These are phyloP conservation scores for Gastracanthus pulcherrimus DNA, from an alignment of 2,888 invertebrate species.

Conservation along the genomic window DNA sequence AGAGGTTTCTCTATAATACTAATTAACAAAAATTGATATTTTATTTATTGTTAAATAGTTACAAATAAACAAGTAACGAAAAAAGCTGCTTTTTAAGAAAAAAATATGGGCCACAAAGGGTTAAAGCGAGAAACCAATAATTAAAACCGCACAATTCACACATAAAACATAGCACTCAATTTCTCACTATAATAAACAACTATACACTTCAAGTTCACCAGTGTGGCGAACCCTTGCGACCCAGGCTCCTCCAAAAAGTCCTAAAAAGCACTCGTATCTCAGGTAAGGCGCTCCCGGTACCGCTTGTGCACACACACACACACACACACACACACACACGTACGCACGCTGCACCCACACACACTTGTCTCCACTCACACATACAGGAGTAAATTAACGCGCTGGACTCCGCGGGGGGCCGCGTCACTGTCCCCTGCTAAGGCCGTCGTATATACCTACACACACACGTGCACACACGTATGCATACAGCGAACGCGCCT, in stretches of 20 bases:
- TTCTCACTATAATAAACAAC: too few relatives aligned
- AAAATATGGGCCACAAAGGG: too few relatives aligned
- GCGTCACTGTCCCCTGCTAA: conserved; percentile 72
- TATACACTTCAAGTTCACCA: background rate
- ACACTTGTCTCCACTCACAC: background rate
- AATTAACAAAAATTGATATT: too few relatives aligned
- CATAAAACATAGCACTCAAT: too few relatives aligned
- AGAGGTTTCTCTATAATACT: too few relatives aligned
- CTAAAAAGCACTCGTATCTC: conserved; percentile 27
- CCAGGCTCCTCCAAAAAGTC: background rate
- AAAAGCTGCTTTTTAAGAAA: too few relatives aligned
- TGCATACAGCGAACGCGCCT: conserved; percentile 59
- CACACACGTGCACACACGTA: background rate
- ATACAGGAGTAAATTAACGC: conserved; percentile 60
- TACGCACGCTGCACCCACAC: background rate
- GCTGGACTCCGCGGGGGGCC: conserved; percentile 73
- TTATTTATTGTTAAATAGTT: too few relatives aligned
- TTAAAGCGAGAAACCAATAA: too few relatives aligned
- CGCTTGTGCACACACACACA: background rate
- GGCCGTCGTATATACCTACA: conserved; percentile 22
- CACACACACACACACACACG: background rate
- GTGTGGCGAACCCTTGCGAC: background rate
- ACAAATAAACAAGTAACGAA: too few relatives aligned
- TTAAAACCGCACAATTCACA: too few relatives aligned
- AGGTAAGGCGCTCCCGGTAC: conserved; percentile 17